Evolutionary conservation across 2,888 invertebrate genomes (phyloP), one percentile per base, ranked within the genome.

Genomic region (Helicoverpa assulta): DNA sequence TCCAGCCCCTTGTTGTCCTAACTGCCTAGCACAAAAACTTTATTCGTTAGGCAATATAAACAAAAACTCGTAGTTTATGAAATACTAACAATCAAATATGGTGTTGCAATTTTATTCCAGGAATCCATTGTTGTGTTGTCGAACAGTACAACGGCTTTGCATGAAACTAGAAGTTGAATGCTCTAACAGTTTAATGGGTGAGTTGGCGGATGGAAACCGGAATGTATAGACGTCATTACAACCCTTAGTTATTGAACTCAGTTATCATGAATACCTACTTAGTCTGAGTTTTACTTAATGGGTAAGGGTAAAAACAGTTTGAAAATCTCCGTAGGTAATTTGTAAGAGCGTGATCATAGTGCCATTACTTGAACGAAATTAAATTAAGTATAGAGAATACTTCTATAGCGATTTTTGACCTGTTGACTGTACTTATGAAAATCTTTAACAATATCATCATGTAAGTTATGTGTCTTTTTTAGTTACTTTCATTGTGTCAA

Each of bases 11-110:
- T 69, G 57, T 54, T 63, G 73, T 53, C 26, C 60, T 55, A 68
- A 69, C 40, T 19, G 19, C 21, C 40, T 64, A 19, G 47, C 18
- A 37, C 40, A 78, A 78, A 77, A 76, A 74, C 65, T 65, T 65
- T 71, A 56, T 60, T 71, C 18, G 52, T 65, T 60, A 43, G 56
- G 40, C n/a, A 60, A 53, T 53, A 33, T 65, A 33, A 52, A 60
- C 55, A 71, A 53, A 63, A 73, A 40, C 21, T 26, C 53, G 14
- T 65, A 19, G 0, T 47, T 10, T 21, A 26, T 47, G 21, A 56
- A 61, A 51, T 19, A 26, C 18, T 50, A 70, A 47, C 52, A 33
- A 40, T 21, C 0, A 50, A 54, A n/a, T 53, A 57, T 29, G 43
- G 5, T 14, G 53, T 33, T 14, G 29, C 3, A 50, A n/a, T 75